Base-by-base conservation (phyloP, 2,797 vertebrate species). In the Arnoldichthys spilopterus region DNA sequence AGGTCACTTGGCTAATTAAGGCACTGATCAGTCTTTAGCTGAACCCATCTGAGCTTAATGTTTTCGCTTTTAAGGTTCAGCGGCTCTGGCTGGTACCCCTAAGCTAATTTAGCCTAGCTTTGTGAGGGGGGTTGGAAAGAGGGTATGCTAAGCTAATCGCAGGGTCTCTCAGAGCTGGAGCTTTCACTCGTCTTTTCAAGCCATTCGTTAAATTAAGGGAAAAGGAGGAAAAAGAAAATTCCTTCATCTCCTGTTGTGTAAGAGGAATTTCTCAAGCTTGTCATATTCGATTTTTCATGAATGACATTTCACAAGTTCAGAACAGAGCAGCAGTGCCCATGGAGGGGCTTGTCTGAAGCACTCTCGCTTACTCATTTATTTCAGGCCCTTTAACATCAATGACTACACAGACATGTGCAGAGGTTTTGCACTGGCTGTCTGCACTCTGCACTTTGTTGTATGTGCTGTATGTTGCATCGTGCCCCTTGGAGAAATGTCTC, bases 1-100 rank as follows among this genome's bases (percentile, higher is more conserved):
- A 94, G 96, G 96, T 95, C 95, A 95, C 87, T 93, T 92, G 94
- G 94, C 96, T 97, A 97, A 98, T 98, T 97, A 97, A 95, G 92
- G 93, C 92, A 88, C 93, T 90, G 92, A 93, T 93, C 94, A 92
- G 94, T 92, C 94, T 94, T 95, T 94, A 95, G 54, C 15, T 16
- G 28, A 94, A 96, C 95, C 95, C 93, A 94, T 95, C 95, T 94
- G 95, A 95, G 95, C 94, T 97, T 95, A 95, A 94, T 93, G 89
- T 95, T 95, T 92, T 93, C 94, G 92, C 94, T 94, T 95, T 92
- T 94, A 93, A 93, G 91, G 91, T 93, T 92, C 92, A 90, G 91
- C 93, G 91, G 94, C 95, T 96, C 95, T 93, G 96, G 92, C 92
- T 96, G 95, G 95, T 95, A 96, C 96, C 95, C 93, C 93, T 95